Evolutionary conservation across 2,797 vertebrate species (phyloP), one percentile per base, ranked within the genome.

Genomic region (Chaetophractus vellerosus): DNA sequence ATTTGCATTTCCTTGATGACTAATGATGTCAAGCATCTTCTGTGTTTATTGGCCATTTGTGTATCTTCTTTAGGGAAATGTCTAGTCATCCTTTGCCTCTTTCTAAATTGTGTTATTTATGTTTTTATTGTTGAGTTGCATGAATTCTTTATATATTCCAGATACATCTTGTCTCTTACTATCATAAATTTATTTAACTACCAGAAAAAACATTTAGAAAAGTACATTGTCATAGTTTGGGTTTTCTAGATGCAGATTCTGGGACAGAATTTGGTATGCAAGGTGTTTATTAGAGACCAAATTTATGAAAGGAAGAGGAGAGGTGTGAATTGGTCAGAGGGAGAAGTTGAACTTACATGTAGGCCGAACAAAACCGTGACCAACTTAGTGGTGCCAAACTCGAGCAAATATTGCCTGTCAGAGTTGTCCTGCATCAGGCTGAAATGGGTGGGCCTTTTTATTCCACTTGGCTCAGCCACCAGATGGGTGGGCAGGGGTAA

Each of bases 1-100:
- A 91, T 83, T 75, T 87, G 41, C 61, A 86, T 92, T 89, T 92
- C 89, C 11, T 6, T 69, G 75, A 61, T 68, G 52, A 45, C 26
- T 74, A 75, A 75, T n/a, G 31, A 71, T 64, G 11, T 21, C 57
- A 23, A 85, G 2, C 7, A 24, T 88, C 12, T 74, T 23, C 28
- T 59, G 23, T 76, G 31, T 83, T n/a, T n/a, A n/a, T n/a, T 23
- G 24, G 36, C 31, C 48, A 79, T 82, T 94, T 94, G 12, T 63
- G 14, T 88, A 26, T 78, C 31, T 41, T 85, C 79, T 91, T 75
- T 93, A 69, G 57, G 64, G 64, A 88, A 88, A 88, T 79, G 9
- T 66, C 4, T 79, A 45, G 69, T 75, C 18, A 21, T 71, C 18
- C 33, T 57, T 90, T 91, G n/a, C 64, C 63, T 24, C 41, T 59